These are phyloP conservation scores for Ceuthmochares aereus DNA, from an alignment of 2,113 vertebrate species.

Conservation along the genomic window DNA sequence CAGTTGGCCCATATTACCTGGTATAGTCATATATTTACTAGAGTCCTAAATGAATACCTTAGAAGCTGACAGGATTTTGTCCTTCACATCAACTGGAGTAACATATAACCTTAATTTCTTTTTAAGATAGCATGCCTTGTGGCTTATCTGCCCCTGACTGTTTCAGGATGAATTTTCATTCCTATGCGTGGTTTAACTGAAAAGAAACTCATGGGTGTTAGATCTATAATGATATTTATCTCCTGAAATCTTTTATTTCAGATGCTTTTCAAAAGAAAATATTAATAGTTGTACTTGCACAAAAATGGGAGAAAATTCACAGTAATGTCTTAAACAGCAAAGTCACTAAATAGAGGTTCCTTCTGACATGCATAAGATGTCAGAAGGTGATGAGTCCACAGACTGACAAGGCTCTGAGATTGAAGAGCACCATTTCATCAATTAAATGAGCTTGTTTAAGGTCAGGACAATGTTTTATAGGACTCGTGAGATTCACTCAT, in stretches of 20 bases:
- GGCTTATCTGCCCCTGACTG: background rate
- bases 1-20: background rate
- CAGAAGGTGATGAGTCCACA: background rate
- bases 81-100: background rate
- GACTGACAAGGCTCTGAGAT: background rate
- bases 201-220: background rate
- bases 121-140: background rate
- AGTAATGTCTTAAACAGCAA: background rate
- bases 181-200: background rate
- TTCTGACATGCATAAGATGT: background rate
- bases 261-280: background rate
- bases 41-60: background rate
- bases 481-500: background rate
- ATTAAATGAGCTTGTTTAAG: background rate
- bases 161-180: background rate
- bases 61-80: background rate
- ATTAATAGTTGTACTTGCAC: background rate
- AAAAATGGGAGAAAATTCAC: background rate
- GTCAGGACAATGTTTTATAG: background rate
- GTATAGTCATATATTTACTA: fast-evolving
- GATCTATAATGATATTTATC: background rate
- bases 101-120: background rate
- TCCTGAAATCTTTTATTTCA: background rate
- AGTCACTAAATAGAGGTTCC: background rate
- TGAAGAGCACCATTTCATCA: background rate